Base-by-base conservation (phyloP, 2,797 vertebrate genomes). In the Brotogeris chrysoptera region DNA sequence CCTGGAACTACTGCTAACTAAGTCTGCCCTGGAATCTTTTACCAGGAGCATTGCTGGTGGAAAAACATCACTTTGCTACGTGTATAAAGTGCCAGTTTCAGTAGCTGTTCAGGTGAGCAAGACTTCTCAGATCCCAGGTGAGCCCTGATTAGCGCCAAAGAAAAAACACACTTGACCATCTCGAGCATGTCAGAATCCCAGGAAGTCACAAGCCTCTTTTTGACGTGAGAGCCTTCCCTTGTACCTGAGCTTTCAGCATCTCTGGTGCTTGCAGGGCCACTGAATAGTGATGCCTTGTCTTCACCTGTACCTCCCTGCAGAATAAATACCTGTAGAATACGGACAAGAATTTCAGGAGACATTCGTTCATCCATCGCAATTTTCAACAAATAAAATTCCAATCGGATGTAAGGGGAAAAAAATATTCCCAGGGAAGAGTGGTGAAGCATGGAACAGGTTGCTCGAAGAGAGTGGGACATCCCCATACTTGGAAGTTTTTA, bases 111-210 rank as follows among this genome's bases (percentile, higher is more conserved):
- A 3, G 3, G 9, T 3, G 1, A 50, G 47, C 1, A 3, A 34
- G 32, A 32, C 69, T 80, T 74, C 21, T 74, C 23, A 13, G 27
- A 43, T 74, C 27, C 24, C 16, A 61, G 11, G 9, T 52, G 49
- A 61, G 11, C 9, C 13, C 12, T 15, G 28, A 34, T 60, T 6
- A 41, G 28, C 16, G 50, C 9, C 14, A 20, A 34, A n/a, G 16
- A 10, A 16, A 18, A 43, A 30, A n/a, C 13, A 38, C 8, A 2
- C 18, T 53, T 53, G 16, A 57, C 12, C 9, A 6, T 71, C 30
- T 86, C 59, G 59, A 10, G 18, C 68, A 28, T 25, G 23, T 20
- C 0, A 0, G 24, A 11, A 65, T 19, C 18, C 16, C 10, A 21
- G 28, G 20, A 36, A 78, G 14, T 52, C 11, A 17, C 0, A 2